Evolutionary conservation across 2,113 vertebrate species (phyloP), one percentile per base, ranked within the genome.

Genomic region (Equus quagga): DNA sequence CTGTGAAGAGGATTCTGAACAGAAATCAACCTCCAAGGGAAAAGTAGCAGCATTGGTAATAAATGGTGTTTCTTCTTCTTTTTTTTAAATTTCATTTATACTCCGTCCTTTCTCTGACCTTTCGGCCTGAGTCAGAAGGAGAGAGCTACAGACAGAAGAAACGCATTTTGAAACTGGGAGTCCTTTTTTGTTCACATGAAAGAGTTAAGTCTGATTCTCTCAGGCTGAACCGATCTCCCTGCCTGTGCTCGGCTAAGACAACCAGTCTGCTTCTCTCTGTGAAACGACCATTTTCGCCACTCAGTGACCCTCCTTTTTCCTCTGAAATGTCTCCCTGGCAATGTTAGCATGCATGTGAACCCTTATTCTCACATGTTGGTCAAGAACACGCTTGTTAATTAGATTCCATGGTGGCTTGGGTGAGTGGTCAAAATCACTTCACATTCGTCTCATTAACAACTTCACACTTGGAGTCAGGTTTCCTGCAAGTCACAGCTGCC

Each of bases 361-460:
- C 83, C 14, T 12, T 23, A 28, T 46, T 90, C 65, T 81, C 87
- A 58, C 5, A 1, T 49, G 58, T 33, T 79, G 46, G 80, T 88
- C 90, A 95, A 94, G 76, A 85, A 12, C 19, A 44, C 0, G 11
- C 89, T 90, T 97, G 36, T 93, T 96, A 96, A 93, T 96, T 79
- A 90, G 90, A 73, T 65, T 49, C 65, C 87, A 10, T 0, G 3
- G 60, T 90, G 41, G 44, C n/a, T 62, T 51, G 60, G 75, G 49
- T 76, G 33, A 69, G 65, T 81, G 70, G 70, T 95, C 91, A 67
- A 33, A 79, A 78, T 73, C 94, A 92, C 87, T 75, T 46, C 49
- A 54, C 65, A 62, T 89, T 78, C 80, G 80, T 86, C 89, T 97
- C 82, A 86, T 97, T 94, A 97, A 64, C 56, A 79, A 15, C 62